phyloP scores from a whole-genome alignment of 2,888 invertebrate genomes.

The Blastobasis lacticolella region DNA sequence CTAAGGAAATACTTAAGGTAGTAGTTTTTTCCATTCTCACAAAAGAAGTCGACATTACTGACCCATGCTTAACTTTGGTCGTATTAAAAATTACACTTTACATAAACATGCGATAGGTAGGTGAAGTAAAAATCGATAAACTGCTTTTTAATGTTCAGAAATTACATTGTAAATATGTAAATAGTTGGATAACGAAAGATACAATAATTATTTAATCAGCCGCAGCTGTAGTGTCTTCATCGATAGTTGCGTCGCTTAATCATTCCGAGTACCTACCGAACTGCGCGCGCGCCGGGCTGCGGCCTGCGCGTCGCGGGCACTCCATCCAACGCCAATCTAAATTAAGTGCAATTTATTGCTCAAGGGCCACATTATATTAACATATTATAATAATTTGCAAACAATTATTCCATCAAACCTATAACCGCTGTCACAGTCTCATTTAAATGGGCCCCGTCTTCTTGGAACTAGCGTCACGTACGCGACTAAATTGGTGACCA shows the following conservation, averaged over 20 bases:
- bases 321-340: conserved; percentile 19
- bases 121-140: conserved; percentile 12
- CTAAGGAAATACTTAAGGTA: no score
- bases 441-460: conserved; percentile 2
- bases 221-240: conserved; percentile 29
- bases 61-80: no score
- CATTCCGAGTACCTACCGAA: no score
- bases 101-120: no score
- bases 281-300: no score
- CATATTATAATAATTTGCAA: conserved; percentile 45
- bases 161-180: conserved; percentile 26
- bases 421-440: conserved; percentile 27
- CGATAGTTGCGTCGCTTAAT: conserved; percentile 12
- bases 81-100: no score
- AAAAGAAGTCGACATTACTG: no score
- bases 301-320: no score
- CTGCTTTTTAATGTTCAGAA: conserved; percentile 26
- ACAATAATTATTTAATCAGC: conserved; percentile 35
- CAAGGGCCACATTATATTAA: conserved; percentile 49
- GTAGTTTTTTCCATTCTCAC: no score
- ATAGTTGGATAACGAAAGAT: conserved; percentile 19
- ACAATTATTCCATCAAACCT: conserved; percentile 54
- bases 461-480: conserved; percentile 8
- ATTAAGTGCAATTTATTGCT: conserved; percentile 59
- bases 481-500: background rate